Evolutionary conservation across 2,888 invertebrate species (phyloP).

Genomic region (Sesamia inferens): DNA sequence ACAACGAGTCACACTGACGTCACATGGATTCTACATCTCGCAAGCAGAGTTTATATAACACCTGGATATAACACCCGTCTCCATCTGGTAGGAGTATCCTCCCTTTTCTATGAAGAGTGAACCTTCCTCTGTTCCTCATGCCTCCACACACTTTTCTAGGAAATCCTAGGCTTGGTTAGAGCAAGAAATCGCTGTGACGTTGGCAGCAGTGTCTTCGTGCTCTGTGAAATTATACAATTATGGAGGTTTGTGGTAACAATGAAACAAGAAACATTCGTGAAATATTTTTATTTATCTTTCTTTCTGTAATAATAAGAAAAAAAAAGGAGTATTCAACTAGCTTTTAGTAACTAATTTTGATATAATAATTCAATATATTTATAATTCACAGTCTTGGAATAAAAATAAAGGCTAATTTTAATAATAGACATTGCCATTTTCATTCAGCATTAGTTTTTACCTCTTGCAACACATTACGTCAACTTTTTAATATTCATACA

Average conservation of each 20-base stretch:
- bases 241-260: slow-evolving; percentile 18
- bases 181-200: too few relatives aligned
- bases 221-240: not conserved
- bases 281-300: slow-evolving; percentile 63
- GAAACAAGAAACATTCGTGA: slow-evolving; percentile 40
- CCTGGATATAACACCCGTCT: too few relatives aligned
- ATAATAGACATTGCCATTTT: slow-evolving; percentile 54
- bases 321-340: slow-evolving; percentile 61
- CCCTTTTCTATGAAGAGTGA: too few relatives aligned
- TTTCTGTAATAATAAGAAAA: slow-evolving; percentile 65
- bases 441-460: slow-evolving; percentile 46
- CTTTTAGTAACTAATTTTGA: slow-evolving; percentile 64
- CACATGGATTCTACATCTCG: too few relatives aligned
- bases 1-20: too few relatives aligned
- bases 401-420: slow-evolving; percentile 73
- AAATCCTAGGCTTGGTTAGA: too few relatives aligned
- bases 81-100: too few relatives aligned
- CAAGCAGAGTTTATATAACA: too few relatives aligned
- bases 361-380: slow-evolving; percentile 66
- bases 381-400: slow-evolving; percentile 79
- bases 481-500: slow-evolving; percentile 36
- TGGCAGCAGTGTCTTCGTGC: not conserved
- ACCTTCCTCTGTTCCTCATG: too few relatives aligned
- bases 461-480: slow-evolving; percentile 51
- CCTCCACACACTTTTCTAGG: too few relatives aligned